Evolutionary conservation across 2,797 vertebrate genomes (phyloP).

Genomic region (Heteromormyrus szaboi): DNA sequence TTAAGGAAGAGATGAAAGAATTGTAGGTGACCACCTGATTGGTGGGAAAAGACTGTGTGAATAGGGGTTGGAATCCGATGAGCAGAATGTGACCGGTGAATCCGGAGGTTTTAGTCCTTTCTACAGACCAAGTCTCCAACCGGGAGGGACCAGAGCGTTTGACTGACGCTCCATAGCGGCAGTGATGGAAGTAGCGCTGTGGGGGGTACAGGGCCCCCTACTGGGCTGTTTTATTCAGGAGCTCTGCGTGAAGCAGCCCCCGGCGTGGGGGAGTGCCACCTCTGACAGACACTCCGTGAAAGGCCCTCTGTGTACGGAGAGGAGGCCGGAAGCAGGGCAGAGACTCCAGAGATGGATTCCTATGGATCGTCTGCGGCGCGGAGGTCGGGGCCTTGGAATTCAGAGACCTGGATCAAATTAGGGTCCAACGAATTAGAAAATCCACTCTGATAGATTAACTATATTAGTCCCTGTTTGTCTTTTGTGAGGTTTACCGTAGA

Average conservation of each 20-base stretch:
- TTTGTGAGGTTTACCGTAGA: not conserved
- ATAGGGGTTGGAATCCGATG: not conserved
- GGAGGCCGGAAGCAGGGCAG: not conserved
- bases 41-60: not conserved
- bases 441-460: not conserved
- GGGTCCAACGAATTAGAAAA: not conserved
- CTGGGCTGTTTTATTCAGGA: not conserved
- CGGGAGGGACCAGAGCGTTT: not conserved
- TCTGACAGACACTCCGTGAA: not conserved
- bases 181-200: not conserved
- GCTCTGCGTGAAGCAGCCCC: not conserved
- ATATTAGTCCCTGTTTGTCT: not conserved
- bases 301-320: constrained; percentile 10
- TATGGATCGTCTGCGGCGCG: not conserved
- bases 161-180: not conserved
- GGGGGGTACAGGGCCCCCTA: not conserved
- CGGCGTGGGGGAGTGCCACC: not conserved
- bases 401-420: not conserved
- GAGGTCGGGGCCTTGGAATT: not conserved
- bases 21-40: not conserved
- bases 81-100: not conserved
- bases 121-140: not conserved
- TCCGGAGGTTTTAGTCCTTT: not conserved
- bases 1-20: not conserved
- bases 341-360: not conserved